Evolutionary conservation across 2,113 vertebrate species (phyloP).

Genomic region (Passer montanus): DNA sequence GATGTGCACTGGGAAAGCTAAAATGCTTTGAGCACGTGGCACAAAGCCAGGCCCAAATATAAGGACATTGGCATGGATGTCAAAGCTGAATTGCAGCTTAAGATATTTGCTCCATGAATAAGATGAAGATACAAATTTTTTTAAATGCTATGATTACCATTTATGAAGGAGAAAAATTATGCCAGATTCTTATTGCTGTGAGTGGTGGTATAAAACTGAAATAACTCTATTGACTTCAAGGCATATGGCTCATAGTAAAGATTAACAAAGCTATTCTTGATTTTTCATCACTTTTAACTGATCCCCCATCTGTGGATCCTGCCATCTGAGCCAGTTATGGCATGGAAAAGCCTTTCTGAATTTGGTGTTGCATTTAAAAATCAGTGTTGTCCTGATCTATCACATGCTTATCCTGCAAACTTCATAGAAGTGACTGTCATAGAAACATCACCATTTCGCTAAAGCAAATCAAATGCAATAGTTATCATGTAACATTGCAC

Average conservation of each 20-base stretch:
- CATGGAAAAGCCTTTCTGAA: slow-evolving; percentile 31
- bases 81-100: slow-evolving; percentile 6
- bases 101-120: slow-evolving; percentile 6
- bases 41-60: background rate
- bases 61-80: background rate
- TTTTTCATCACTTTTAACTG: slow-evolving; percentile 40
- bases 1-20: background rate
- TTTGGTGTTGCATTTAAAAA: slow-evolving; percentile 25
- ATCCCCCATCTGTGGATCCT: slow-evolving; percentile 55
- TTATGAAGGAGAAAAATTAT: background rate
- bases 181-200: background rate
- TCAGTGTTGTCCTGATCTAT: background rate
- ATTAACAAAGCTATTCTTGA: slow-evolving; percentile 52
- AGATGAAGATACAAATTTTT: background rate
- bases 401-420: background rate
- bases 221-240: slow-evolving; percentile 52
- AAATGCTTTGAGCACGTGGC: background rate
- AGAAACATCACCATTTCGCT: background rate
- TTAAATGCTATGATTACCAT: background rate
- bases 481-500: background rate
- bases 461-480: background rate
- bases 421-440: background rate
- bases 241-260: slow-evolving; percentile 61
- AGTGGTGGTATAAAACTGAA: slow-evolving; percentile 19
- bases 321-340: slow-evolving; percentile 6